These are phyloP conservation scores for Xenotilapia flavipinnis DNA, from an alignment of 2,113 vertebrate genomes.

Conservation along the genomic window DNA sequence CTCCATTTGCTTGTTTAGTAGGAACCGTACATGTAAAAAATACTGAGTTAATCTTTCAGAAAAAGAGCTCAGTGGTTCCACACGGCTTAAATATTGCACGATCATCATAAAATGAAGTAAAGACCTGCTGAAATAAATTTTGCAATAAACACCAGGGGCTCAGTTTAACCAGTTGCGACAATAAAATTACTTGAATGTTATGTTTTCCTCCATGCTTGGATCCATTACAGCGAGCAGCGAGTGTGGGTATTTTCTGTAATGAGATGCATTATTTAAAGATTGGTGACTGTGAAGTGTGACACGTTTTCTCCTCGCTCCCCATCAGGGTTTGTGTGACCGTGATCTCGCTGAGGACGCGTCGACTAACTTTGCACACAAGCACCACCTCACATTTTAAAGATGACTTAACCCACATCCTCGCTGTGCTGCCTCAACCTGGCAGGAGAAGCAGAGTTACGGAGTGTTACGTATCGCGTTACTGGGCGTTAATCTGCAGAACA, in stretches of 20 bases:
- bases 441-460: not conserved
- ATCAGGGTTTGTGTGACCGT: not conserved
- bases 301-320: not conserved
- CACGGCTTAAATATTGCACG: fast-evolving
- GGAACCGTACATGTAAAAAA: not conserved
- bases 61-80: not conserved
- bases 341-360: not conserved
- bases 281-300: slow-evolving; percentile 8
- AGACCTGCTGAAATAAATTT: not conserved
- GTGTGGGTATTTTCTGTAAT: not conserved
- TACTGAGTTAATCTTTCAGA: not conserved
- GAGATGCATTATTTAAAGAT: not conserved
- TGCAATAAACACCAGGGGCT: not conserved
- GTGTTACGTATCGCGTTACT: not conserved
- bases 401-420: not conserved
- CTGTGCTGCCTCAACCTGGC: not conserved
- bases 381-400: not conserved
- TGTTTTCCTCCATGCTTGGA: not conserved
- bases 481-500: not conserved
- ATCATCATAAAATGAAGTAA: not conserved
- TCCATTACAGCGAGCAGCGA: not conserved
- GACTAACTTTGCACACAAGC: not conserved
- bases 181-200: not conserved
- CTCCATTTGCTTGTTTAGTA: not conserved
- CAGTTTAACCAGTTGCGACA: not conserved